Evolutionary conservation across 2,113 vertebrate species (phyloP).

Genomic region (Tringa solitaria): DNA sequence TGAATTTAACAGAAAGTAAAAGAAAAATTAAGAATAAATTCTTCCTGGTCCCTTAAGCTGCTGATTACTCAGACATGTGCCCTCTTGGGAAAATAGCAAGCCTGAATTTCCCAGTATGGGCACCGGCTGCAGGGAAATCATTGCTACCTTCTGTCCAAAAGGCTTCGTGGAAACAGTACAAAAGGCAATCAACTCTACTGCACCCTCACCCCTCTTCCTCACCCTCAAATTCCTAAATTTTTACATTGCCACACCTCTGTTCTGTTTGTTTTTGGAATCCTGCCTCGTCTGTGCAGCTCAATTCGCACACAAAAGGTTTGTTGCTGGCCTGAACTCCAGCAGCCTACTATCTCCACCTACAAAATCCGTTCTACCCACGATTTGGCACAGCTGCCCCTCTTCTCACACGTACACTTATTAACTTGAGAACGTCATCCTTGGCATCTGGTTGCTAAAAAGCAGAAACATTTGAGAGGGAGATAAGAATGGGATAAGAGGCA

Average conservation of each 20-base stretch:
- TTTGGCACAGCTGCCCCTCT: background rate
- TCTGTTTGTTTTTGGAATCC: background rate
- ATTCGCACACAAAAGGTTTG: background rate
- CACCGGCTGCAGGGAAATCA: background rate
- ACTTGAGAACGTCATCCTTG: background rate
- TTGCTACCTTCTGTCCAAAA: background rate
- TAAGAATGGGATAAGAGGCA: background rate
- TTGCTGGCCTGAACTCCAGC: background rate
- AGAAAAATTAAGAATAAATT: background rate
- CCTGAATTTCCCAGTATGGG: background rate
- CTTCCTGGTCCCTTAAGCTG: background rate
- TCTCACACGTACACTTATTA: background rate
- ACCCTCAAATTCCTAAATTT: background rate
- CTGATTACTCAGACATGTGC: background rate
- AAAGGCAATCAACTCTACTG: background rate
- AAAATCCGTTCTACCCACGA: background rate
- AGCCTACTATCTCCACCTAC: background rate
- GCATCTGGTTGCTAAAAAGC: background rate
- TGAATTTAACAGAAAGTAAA: background rate
- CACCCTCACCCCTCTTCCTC: background rate
- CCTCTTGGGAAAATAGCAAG: background rate
- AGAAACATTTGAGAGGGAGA: conserved; percentile 17
- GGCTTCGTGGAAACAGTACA: background rate
- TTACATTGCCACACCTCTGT: conserved; percentile 12
- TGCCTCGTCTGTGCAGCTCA: background rate